These are phyloP conservation scores for Aphelocoma californica DNA, from an alignment of 2,797 vertebrate genomes.

Conservation along the genomic window DNA sequence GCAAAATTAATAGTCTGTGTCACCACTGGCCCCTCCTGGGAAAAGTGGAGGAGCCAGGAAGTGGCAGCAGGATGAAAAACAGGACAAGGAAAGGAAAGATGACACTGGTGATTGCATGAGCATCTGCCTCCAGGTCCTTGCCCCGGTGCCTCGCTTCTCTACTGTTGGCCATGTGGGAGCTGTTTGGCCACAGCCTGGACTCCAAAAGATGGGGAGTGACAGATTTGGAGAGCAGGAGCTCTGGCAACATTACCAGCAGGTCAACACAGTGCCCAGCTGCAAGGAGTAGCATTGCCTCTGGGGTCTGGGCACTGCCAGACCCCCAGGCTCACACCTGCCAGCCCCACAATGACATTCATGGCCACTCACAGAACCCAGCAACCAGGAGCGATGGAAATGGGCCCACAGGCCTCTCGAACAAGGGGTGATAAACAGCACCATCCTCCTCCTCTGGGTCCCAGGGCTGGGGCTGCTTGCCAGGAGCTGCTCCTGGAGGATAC, in stretches of 20 bases:
- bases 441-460: not conserved
- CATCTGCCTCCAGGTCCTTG: not conserved
- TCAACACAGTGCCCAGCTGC: not conserved
- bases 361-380: not conserved
- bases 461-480: not conserved
- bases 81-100: not conserved
- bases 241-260: not conserved
- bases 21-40: not conserved
- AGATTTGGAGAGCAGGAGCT: not conserved
- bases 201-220: not conserved
- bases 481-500: not conserved
- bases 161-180: accelerated
- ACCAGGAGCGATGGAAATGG: accelerated
- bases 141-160: not conserved
- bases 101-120: not conserved
- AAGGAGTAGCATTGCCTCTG: not conserved
- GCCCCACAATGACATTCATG: not conserved
- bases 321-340: not conserved
- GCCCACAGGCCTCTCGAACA: accelerated
- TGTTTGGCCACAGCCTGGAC: not conserved
- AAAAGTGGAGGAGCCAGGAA: not conserved
- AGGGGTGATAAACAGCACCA: not conserved
- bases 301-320: not conserved
- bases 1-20: not conserved
- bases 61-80: not conserved